Percentiles rank a stretch among this genome's conserved stretches.
phyloP scores from a whole-genome alignment of 2,797 vertebrate genomes.

The Lepus townsendii region DNA sequence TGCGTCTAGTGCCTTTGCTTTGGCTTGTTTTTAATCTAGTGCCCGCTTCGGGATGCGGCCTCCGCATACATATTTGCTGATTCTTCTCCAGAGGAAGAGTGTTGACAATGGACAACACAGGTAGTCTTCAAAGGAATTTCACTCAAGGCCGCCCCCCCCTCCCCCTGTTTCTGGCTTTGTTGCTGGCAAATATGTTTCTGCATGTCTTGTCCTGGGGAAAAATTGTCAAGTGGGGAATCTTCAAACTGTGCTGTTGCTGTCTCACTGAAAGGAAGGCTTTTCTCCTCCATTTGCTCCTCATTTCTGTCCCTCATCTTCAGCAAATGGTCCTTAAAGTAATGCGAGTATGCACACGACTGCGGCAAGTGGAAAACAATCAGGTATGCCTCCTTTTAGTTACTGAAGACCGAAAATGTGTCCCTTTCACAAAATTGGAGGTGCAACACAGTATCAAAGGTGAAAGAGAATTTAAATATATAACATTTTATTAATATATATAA shows the following conservation, averaged over 20 bases:
- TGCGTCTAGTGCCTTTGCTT: background rate
- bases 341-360: background rate
- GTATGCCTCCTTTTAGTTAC: background rate
- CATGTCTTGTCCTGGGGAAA: constrained; percentile 56
- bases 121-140: constrained; percentile 67
- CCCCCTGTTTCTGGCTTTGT: constrained; percentile 34
- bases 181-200: constrained; percentile 67
- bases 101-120: constrained; percentile 6
- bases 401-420: background rate
- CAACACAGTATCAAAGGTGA: background rate
- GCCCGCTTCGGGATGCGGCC: constrained; percentile 40
- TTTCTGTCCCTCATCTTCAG: constrained; percentile 9
- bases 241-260: constrained; percentile 9
- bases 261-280: background rate
- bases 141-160: background rate
- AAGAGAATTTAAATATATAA: constrained; percentile 16
- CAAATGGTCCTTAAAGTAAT: background rate
- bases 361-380: background rate
- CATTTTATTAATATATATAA: background rate
- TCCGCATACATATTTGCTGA: constrained; percentile 50
- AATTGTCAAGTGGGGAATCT: constrained; percentile 52
- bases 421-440: background rate
- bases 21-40: constrained; percentile 69
- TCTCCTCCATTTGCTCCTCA: background rate
- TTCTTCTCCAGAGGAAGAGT: constrained; percentile 54